Evolutionary conservation across 2,888 invertebrate genomes (phyloP).

Genomic region (Dioctria linearis): DNA sequence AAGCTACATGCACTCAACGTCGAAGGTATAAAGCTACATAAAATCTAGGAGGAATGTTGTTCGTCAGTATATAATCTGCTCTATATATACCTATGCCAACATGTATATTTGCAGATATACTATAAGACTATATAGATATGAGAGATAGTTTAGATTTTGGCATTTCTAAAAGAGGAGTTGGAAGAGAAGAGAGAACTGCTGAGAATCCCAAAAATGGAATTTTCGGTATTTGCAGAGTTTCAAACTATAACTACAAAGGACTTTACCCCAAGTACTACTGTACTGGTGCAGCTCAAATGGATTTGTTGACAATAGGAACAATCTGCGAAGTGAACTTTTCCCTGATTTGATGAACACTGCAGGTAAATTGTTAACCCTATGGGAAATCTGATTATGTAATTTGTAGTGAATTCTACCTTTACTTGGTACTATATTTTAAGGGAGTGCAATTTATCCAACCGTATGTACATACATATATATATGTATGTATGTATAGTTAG

Average conservation of each 20-base stretch:
- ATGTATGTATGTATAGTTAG: too few species aligned
- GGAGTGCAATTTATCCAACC: too few species aligned
- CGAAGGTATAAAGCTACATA: too few species aligned
- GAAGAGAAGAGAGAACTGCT: neutral
- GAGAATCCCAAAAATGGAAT: constrained; percentile 39
- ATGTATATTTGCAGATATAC: too few species aligned
- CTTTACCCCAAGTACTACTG: neutral
- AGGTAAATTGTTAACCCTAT: constrained; percentile 31
- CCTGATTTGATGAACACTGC: constrained; percentile 18
- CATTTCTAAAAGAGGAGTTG: neutral
- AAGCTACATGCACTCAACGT: too few species aligned
- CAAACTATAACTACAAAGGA: constrained; percentile 39
- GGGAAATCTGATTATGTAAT: constrained; percentile 25
- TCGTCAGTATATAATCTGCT: neutral
- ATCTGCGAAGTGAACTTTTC: constrained; percentile 33
- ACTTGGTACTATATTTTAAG: too few species aligned
- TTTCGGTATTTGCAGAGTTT: constrained; percentile 38
- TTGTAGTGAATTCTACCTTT: too few species aligned
- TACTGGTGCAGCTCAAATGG: constrained; percentile 29
- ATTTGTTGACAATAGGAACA: constrained; percentile 37
- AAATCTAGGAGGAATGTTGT: too few species aligned
- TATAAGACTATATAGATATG: too few species aligned
- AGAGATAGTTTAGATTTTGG: neutral
- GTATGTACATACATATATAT: too few species aligned
- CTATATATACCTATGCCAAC: neutral